Evolutionary conservation across 2,888 invertebrate genomes (phyloP).

Genomic region (Tribolium freemani): DNA sequence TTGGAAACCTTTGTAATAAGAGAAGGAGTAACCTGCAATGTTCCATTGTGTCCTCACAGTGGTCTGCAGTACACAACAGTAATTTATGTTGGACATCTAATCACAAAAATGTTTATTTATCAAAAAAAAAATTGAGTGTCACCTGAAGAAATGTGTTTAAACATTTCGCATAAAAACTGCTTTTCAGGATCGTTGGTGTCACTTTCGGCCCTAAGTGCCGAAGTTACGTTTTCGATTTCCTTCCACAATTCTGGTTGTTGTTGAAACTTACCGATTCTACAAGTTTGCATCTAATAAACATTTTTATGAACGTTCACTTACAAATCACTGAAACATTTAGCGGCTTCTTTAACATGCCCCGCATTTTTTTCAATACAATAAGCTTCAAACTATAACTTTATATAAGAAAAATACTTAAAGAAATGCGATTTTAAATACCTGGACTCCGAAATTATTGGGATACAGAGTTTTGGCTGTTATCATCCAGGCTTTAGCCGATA

Average conservation of each 20-base stretch:
- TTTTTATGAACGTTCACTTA: constrained; percentile 65
- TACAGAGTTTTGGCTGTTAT: constrained; percentile 91
- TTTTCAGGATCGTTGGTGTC: constrained; percentile 75
- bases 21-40: constrained; percentile 87
- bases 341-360: constrained; percentile 88
- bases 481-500: constrained; percentile 92
- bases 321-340: constrained; percentile 89
- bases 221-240: constrained; percentile 86
- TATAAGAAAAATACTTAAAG: constrained; percentile 4
- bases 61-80: constrained; percentile 85
- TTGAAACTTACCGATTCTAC: constrained; percentile 79
- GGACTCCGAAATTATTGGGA: constrained; percentile 89
- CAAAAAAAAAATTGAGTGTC: constrained; percentile 45
- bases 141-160: constrained; percentile 81
- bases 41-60: constrained; percentile 90
- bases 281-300: constrained; percentile 35
- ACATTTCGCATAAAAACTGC: constrained; percentile 82
- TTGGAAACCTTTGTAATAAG: constrained; percentile 87
- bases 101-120: background rate
- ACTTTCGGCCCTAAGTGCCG: constrained; percentile 78
- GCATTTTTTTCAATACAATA: constrained; percentile 89
- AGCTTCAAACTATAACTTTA: constrained; percentile 80
- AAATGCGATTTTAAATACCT: constrained; percentile 67
- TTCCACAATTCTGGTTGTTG: constrained; percentile 84
- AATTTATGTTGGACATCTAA: constrained; percentile 79